These are phyloP conservation scores for Pteronura brasiliensis DNA, from an alignment of 2,113 vertebrate species.

Conservation along the genomic window DNA sequence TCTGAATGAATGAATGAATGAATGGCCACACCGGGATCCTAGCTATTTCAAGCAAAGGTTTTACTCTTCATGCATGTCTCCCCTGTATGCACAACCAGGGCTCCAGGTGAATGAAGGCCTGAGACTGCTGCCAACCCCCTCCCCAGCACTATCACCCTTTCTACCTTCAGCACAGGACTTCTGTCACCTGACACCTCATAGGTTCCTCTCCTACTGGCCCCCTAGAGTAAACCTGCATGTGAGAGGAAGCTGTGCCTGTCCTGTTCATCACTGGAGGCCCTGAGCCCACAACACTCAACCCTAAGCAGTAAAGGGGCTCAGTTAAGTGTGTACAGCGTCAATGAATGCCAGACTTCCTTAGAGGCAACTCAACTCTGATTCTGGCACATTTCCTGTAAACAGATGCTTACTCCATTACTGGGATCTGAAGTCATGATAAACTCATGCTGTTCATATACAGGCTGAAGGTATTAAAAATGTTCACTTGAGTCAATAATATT, in stretches of 20 bases:
- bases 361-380: too few relatives aligned
- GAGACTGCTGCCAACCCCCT: neutral
- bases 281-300: neutral
- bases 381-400: neutral
- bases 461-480: neutral
- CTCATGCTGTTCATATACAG: neutral
- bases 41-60: neutral
- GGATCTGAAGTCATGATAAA: neutral
- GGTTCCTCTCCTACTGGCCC: neutral
- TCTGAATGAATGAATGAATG: neutral
- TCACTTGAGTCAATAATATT: neutral
- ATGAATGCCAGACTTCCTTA: neutral
- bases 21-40: neutral
- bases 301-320: accelerated
- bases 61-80: accelerated
- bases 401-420: neutral
- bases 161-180: neutral
- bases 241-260: neutral
- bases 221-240: neutral
- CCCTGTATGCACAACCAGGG: neutral
- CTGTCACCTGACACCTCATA: accelerated
- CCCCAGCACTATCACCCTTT: neutral
- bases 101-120: accelerated
- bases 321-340: accelerated
- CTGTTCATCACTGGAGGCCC: neutral